Conservation (phyloP, 2,797 vertebrate species). For the Fundulus diaphanus region DNA sequence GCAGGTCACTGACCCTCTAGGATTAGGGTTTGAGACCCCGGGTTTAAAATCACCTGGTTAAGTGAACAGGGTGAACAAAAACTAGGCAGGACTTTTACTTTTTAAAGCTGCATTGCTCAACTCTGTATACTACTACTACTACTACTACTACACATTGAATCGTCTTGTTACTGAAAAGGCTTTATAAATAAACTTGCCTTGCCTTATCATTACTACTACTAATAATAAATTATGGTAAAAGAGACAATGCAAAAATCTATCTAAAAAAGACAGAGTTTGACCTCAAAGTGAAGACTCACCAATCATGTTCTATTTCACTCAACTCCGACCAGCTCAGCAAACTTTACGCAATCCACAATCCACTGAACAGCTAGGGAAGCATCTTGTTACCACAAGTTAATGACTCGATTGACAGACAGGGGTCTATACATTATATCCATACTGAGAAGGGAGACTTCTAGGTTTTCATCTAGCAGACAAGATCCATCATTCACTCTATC, state of each 20-base stretch:
- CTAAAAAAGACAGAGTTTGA: background rate
- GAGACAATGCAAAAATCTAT: background rate
- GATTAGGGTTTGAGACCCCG: too few relatives aligned
- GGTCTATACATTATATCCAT: background rate
- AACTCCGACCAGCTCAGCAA: background rate
- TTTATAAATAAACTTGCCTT: too few relatives aligned
- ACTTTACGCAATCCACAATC: background rate
- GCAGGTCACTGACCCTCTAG: too few relatives aligned
- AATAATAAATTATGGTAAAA: background rate
- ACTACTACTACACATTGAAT: background rate
- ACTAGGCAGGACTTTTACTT: too few relatives aligned
- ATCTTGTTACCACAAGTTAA: background rate
- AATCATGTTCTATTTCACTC: background rate
- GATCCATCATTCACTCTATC: background rate
- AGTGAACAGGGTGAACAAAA: too few relatives aligned
- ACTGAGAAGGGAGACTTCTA: background rate
- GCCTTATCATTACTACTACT: too few relatives aligned
- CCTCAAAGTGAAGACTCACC: background rate
- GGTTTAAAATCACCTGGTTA: too few relatives aligned
- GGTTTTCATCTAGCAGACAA: background rate
- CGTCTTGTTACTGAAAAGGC: too few relatives aligned
- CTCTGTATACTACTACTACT: background rate
- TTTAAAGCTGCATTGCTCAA: background rate
- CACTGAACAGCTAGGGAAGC: background rate
- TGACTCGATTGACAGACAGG: constrained; percentile 2